These are phyloP conservation scores for Tenualosa thibaudeaui DNA, from an alignment of 2,797 vertebrate species.

Conservation along the genomic window DNA sequence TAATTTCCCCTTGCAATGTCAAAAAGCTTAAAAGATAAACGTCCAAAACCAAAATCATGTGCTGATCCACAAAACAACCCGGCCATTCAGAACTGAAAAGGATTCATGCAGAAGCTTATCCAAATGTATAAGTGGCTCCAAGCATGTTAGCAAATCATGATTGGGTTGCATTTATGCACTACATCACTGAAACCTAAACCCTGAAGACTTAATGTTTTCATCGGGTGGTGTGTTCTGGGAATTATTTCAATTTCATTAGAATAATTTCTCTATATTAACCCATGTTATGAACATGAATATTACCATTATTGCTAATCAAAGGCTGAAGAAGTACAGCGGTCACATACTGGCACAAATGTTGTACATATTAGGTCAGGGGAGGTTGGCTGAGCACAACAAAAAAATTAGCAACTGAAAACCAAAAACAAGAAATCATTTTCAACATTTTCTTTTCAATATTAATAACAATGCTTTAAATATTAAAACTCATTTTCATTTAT, in stretches of 20 bases:
- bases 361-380: slow-evolving; percentile 56
- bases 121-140: background rate
- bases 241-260: slow-evolving; percentile 53
- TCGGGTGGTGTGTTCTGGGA: background rate
- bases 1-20: slow-evolving; percentile 25
- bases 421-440: slow-evolving; percentile 51
- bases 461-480: slow-evolving; percentile 23
- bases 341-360: slow-evolving; percentile 51
- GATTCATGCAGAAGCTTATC: background rate
- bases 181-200: slow-evolving; percentile 42
- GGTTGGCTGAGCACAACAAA: slow-evolving; percentile 53
- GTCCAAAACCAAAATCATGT: background rate
- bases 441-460: slow-evolving; percentile 29
- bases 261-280: slow-evolving; percentile 60
- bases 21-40: background rate
- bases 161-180: slow-evolving; percentile 48
- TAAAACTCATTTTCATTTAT: slow-evolving; percentile 22
- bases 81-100: background rate
- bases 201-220: background rate
- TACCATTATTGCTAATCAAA: slow-evolving; percentile 75
- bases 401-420: slow-evolving; percentile 42
- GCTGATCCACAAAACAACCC: slow-evolving; percentile 40
- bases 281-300: slow-evolving; percentile 74
- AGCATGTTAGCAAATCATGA: background rate
- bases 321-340: slow-evolving; percentile 43